Base-by-base conservation (phyloP, 2,797 vertebrate species). In the Fundulus diaphanus region DNA sequence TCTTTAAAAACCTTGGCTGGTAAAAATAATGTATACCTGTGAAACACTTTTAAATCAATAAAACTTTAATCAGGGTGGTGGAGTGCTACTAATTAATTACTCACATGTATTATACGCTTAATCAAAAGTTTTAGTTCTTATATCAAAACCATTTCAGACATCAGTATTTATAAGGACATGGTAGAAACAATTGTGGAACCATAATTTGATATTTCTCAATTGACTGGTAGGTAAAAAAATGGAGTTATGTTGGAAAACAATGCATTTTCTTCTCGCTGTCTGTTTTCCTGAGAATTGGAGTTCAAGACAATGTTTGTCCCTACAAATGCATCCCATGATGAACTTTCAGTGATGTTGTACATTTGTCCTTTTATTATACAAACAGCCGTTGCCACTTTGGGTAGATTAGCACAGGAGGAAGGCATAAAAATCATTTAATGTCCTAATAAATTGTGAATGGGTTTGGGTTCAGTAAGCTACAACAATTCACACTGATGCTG, bases 171-270 rank as follows among this genome's bases (percentile, higher is more conserved):
- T 42, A 5, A 42, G 1, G 42, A 9, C 42, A 42, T 42, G 42
- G 42, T 9, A 42, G 42, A 76, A 56, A 72, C 52, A 82, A n/a
- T 18, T 42, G 11, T 52, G 24, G 42, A 24, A 75, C 44, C 24
- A 20, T 8, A 74, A 40, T 72, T 33, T 74, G 57, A 79, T 44
- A 12, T 74, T 57, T 18, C 67, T 52, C 57, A 68, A 27, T 16
- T 63, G 33, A 20, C 42, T 22, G 11, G 33, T 3, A 0, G 9
- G 15, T 42, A 52, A 33, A 71, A 61, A 69, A 44, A 33, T 42
- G 12, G 11, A 33, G 24, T 18, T 20, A 2, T 37, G 27, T 56
- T 44, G 5, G 5, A 42, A 61, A 40, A 31, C 42, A 51, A 9
- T 6, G 27, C 1, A 3, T 35, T 27, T 66, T 52, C 54, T 70